A percentile compares a stretch with the other conserved stretches of the same genome.
Conservation (phyloP, 1,140 invertebrate species). For the Venturia canescens region DNA sequence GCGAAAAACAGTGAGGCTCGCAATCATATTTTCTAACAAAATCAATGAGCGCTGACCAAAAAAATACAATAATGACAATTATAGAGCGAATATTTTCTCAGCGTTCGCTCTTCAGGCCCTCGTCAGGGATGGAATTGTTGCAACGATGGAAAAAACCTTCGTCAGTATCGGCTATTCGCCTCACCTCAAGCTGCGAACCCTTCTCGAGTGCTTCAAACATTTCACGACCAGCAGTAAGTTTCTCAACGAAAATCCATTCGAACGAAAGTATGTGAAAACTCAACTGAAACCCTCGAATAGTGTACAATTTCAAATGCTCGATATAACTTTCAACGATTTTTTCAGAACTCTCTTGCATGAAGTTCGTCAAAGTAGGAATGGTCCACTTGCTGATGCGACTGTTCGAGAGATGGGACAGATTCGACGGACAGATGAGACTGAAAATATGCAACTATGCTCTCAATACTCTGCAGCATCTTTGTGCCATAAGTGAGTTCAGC, state of each 20-base stretch:
- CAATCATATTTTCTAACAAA: background rate
- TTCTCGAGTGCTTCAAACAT: slow-evolving; percentile 82
- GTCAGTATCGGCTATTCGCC: slow-evolving; percentile 80
- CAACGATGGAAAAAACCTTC: slow-evolving; percentile 81
- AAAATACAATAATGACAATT: background rate
- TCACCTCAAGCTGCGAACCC: slow-evolving; percentile 79
- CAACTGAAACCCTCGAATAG: background rate
- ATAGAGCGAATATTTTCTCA: slow-evolving; percentile 67
- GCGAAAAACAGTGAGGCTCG: slow-evolving; percentile 79
- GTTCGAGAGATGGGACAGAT: slow-evolving; percentile 82
- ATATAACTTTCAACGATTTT: slow-evolving; percentile 44
- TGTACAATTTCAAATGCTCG: background rate
- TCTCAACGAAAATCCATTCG: background rate
- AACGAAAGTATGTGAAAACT: background rate
- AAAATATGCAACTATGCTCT: slow-evolving; percentile 81
- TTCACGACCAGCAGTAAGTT: slow-evolving; percentile 81
- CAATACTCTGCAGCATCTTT: slow-evolving; percentile 80
- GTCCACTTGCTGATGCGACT: slow-evolving; percentile 79
- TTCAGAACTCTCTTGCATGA: slow-evolving; percentile 80
- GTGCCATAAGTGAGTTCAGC: slow-evolving; percentile 79
- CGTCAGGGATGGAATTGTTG: slow-evolving; percentile 81
- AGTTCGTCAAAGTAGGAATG: slow-evolving; percentile 80
- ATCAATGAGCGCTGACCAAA: background rate
- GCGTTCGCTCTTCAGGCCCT: slow-evolving; percentile 80
- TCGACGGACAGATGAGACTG: slow-evolving; percentile 80